Evolutionary conservation across 2,113 vertebrate genomes (phyloP), one percentile per base, ranked within the genome.

Genomic region (Bothrops jararaca): DNA sequence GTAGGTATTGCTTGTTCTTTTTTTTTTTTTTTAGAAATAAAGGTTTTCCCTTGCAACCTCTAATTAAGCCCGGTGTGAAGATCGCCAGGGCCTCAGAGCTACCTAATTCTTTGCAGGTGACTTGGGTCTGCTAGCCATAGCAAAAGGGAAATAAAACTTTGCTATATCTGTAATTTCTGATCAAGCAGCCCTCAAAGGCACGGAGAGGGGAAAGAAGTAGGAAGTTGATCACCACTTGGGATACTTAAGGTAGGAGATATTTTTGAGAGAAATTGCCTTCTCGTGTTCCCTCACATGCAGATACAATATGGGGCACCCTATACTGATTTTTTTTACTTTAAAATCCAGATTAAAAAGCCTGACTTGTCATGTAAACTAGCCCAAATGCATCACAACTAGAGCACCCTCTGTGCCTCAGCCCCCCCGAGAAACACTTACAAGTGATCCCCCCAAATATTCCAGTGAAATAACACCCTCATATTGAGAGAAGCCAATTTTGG

Each of bases 41-140:
- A 69, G 96, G 95, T 94, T 96, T 90, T 97, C 94, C 96, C 97
- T 98, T 98, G 97, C 98, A 97, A 97, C 96, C 96, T 95, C 97
- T 98, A 98, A 99, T 98, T 98, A 98, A 98, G 98, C 98, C 98
- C 98, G 98, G 98, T 95, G 96, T 97, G 97, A 97, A 97, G 96
- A 97, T 95, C 96, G 98, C 98, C 97, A 98, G 98, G 97, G 97
- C 95, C 97, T 96, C 97, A 96, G 94, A 7, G 97, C 95, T 96
- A 97, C 97, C 96, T 99, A 98, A 98, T 98, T 98, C 97, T 97
- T 98, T 98, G 97, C 98, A 98, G 98, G 98, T 98, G 98, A 98
- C 97, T 95, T 90, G 74, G 95, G 74, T 34, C 29, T 88, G 86
- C 92, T 93, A 97, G 95, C 95, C 97, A 95, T 95, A 97, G 87